Conservation (phyloP, 1,140 invertebrate genomes). For the Ridgeia piscesae region DNA sequence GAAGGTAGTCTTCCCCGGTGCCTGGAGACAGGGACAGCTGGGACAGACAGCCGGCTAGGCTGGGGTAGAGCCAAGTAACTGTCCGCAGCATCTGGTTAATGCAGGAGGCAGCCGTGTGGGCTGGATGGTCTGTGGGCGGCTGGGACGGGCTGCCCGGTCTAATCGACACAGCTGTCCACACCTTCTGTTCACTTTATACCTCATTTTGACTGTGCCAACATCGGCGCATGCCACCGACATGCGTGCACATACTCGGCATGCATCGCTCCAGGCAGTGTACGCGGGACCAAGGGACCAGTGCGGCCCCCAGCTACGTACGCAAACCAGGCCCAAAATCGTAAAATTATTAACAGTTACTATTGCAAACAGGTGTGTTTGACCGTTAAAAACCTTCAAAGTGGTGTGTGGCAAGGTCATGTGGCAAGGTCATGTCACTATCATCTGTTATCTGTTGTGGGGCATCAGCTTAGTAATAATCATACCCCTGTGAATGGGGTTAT, state of each 20-base stretch:
- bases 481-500: too few species aligned
- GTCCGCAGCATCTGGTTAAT: background rate
- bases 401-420: too few species aligned
- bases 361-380: too few species aligned
- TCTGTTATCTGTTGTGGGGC: too few species aligned
- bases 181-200: slow-evolving; percentile 5
- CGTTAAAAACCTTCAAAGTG: too few species aligned
- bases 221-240: background rate
- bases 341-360: too few species aligned
- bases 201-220: background rate
- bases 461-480: too few species aligned
- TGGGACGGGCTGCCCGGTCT: background rate
- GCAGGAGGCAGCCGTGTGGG: background rate
- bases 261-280: too few species aligned
- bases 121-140: too few species aligned
- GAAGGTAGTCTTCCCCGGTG: background rate
- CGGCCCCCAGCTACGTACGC: background rate
- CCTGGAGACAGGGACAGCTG: background rate
- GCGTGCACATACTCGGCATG: background rate
- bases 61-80: background rate
- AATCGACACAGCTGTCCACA: background rate
- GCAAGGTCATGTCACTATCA: too few species aligned
- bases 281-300: background rate
- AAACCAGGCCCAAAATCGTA: too few species aligned
- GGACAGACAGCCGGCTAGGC: too few species aligned